Conservation (phyloP, 2,797 vertebrate species). For the Diglossa cyanea region DNA sequence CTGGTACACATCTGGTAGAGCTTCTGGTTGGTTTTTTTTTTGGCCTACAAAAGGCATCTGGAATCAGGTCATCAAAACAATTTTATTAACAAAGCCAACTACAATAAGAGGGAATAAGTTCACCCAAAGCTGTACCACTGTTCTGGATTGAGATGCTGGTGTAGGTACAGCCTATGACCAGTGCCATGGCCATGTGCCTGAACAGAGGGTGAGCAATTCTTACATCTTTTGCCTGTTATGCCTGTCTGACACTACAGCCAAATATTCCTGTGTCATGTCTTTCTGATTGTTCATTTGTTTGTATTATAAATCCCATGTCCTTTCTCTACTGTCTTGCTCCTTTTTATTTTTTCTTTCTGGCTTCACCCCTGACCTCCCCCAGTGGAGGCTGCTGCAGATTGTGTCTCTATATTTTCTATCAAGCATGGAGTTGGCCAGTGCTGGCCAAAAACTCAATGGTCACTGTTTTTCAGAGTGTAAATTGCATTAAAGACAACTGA, state of each 20-base stretch:
- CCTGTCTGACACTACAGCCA: neutral
- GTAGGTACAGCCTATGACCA: neutral
- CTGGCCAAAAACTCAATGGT: neutral
- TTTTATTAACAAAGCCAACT: neutral
- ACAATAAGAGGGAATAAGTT: neutral
- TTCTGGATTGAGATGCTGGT: neutral
- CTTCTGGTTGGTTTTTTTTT: neutral
- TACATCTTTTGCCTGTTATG: neutral
- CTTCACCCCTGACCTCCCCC: neutral
- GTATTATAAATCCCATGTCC: neutral
- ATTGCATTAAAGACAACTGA: neutral
- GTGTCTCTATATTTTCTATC: neutral
- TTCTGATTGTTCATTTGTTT: neutral
- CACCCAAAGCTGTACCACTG: neutral
- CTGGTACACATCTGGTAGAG: neutral
- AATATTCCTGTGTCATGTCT: neutral
- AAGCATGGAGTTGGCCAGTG: neutral
- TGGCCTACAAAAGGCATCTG: neutral
- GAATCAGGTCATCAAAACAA: neutral
- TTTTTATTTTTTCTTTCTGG: neutral
- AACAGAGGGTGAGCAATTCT: neutral
- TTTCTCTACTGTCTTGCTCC: neutral
- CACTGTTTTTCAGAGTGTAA: neutral
- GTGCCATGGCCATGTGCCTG: neutral
- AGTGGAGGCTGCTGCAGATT: neutral